Evolutionary conservation across 2,113 vertebrate genomes (phyloP).

Genomic region (Oenanthe oenanthe): DNA sequence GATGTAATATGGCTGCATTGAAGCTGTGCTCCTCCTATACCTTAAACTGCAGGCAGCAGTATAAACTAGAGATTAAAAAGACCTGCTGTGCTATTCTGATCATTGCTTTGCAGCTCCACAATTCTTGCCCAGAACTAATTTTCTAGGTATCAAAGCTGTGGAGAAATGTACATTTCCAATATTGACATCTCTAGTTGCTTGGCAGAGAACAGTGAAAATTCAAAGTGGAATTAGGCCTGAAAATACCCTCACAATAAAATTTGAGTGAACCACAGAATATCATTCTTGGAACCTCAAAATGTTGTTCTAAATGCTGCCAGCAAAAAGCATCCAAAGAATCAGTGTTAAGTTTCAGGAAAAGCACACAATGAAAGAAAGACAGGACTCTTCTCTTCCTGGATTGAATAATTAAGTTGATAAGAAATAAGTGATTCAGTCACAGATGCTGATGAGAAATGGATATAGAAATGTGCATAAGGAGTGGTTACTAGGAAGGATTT

Average conservation of each 20-base stretch:
- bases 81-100: slow-evolving; percentile 6
- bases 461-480: neutral
- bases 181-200: neutral
- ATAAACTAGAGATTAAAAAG: slow-evolving; percentile 39
- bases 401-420: neutral
- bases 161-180: neutral
- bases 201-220: neutral
- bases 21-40: neutral
- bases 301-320: neutral
- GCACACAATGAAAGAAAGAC: neutral
- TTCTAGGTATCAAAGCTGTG: slow-evolving; percentile 10
- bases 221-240: neutral
- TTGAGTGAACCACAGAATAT: neutral
- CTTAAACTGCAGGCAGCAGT: slow-evolving; percentile 17
- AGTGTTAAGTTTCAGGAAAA: neutral
- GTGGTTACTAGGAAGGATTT: neutral
- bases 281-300: neutral
- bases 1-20: neutral
- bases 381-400: neutral
- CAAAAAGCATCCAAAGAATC: neutral
- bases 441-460: neutral
- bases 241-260: neutral
- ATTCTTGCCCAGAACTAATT: neutral
- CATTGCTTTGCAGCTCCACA: slow-evolving; percentile 22
- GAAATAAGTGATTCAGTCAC: neutral